These are phyloP conservation scores for Ammodytes dubius DNA, from an alignment of 2,113 vertebrate species.

Conservation along the genomic window DNA sequence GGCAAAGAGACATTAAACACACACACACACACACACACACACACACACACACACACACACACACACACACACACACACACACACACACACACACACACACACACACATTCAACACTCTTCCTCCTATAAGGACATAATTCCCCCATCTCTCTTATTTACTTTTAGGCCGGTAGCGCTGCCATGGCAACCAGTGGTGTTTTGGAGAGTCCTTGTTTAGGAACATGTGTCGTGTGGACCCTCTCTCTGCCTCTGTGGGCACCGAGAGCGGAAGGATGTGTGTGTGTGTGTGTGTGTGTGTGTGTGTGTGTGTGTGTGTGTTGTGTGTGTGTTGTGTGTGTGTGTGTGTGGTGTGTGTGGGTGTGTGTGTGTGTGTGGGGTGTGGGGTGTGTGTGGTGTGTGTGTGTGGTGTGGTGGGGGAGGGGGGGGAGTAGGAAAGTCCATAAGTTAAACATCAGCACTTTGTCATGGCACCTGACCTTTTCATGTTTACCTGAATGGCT, in stretches of 20 bases:
- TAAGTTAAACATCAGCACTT: neutral
- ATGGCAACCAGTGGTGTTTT: constrained; percentile 78
- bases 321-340: too few relatives aligned
- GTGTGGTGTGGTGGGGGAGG: neutral
- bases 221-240: constrained; percentile 67
- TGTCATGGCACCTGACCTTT: constrained; percentile 26
- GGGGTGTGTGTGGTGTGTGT: too few relatives aligned
- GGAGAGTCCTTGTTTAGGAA: constrained; percentile 75
- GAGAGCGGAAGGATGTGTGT: constrained; percentile 23
- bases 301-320: too few relatives aligned
- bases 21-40: constrained; percentile 5
- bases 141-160: constrained; percentile 67
- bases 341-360: too few relatives aligned
- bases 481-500: constrained; percentile 1
- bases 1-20: constrained; percentile 29
- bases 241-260: constrained; percentile 47
- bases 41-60: constrained; percentile 5
- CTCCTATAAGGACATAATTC: constrained; percentile 49
- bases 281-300: too few relatives aligned
- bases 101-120: constrained; percentile 26
- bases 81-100: constrained; percentile 12
- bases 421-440: constrained; percentile 19
- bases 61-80: constrained; percentile 12
- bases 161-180: constrained; percentile 58
- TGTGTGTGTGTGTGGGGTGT: too few relatives aligned